phyloP scores from a whole-genome alignment of 2,113 vertebrate genomes.

The Oenanthe oenanthe region DNA sequence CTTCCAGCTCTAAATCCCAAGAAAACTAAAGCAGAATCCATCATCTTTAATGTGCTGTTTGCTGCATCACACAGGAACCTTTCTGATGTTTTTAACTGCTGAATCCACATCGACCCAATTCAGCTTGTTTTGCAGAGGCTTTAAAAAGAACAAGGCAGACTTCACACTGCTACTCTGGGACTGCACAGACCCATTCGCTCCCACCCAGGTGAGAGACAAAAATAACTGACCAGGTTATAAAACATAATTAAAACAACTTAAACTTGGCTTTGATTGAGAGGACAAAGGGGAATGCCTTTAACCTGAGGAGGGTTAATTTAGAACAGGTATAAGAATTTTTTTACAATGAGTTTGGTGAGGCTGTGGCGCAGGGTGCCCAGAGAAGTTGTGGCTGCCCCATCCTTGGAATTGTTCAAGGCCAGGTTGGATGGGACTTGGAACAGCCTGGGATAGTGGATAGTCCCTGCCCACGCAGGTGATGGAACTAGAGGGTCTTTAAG shows the following conservation, averaged over 20 bases:
- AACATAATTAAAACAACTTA: not conserved
- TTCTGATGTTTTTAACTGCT: not conserved
- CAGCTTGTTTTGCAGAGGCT: not conserved
- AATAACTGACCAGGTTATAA: not conserved
- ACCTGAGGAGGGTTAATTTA: not conserved
- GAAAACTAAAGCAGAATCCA: not conserved
- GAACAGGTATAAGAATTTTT: not conserved
- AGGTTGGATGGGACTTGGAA: accelerated
- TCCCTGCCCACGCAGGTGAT: not conserved
- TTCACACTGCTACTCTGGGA: not conserved
- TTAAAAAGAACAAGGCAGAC: not conserved
- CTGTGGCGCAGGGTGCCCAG: not conserved
- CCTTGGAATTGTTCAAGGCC: not conserved
- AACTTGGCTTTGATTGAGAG: not conserved
- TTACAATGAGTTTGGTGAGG: not conserved
- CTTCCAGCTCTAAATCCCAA: not conserved
- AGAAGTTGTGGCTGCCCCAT: not conserved
- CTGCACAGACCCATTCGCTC: too few species aligned
- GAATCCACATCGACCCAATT: not conserved
- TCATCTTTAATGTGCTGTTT: not conserved
- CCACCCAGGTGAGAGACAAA: not conserved
- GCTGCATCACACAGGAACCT: not conserved
- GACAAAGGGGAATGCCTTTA: not conserved
- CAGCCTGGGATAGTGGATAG: not conserved
- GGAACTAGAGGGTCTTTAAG: not conserved